Conservation (phyloP, 2,888 invertebrate species). For the Dynastes hyllus region DNA sequence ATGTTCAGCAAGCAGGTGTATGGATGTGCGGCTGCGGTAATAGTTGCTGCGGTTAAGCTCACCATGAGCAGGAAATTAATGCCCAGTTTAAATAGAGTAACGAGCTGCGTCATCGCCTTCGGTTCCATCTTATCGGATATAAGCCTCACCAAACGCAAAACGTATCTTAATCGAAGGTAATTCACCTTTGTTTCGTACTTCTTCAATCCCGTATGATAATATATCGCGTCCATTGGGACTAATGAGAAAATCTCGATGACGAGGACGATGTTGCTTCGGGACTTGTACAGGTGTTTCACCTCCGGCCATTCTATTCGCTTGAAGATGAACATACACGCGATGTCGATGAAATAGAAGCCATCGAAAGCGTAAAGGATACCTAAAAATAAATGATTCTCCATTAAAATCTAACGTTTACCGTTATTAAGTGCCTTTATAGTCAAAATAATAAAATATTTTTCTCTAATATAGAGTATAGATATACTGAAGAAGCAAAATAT, state of each 20-base stretch:
- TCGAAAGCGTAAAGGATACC: slow-evolving; percentile 55
- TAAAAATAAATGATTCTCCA: slow-evolving; percentile 25
- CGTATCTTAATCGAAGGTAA: slow-evolving; percentile 54
- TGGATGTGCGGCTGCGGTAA: slow-evolving; percentile 27
- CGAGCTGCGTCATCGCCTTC: slow-evolving; percentile 15
- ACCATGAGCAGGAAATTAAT: slow-evolving; percentile 43
- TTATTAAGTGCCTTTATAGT: too few species aligned
- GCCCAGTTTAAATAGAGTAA: slow-evolving; percentile 12
- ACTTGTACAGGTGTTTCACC: slow-evolving; percentile 50
- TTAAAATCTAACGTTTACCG: too few species aligned
- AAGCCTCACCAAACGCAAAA: slow-evolving; percentile 55
- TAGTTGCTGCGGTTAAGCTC: slow-evolving; percentile 24
- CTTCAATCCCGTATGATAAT: slow-evolving; percentile 42
- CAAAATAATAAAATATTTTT: too few species aligned
- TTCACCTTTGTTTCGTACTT: slow-evolving; percentile 43
- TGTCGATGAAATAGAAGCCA: slow-evolving; percentile 54
- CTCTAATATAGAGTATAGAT: too few species aligned
- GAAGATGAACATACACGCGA: slow-evolving; percentile 52
- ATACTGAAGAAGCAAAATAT: too few species aligned
- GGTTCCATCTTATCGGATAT: slow-evolving; percentile 37
- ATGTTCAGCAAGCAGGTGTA: slow-evolving; percentile 19
- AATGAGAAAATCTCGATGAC: slow-evolving; percentile 48
- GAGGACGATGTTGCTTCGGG: slow-evolving; percentile 40
- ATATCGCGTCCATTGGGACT: slow-evolving; percentile 51
- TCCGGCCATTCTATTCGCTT: slow-evolving; percentile 50